A percentile compares a stretch with the other conserved stretches of the same genome.
Evolutionary conservation across 2,113 vertebrate species (phyloP).

Genomic region (Leptocoma aspasia): DNA sequence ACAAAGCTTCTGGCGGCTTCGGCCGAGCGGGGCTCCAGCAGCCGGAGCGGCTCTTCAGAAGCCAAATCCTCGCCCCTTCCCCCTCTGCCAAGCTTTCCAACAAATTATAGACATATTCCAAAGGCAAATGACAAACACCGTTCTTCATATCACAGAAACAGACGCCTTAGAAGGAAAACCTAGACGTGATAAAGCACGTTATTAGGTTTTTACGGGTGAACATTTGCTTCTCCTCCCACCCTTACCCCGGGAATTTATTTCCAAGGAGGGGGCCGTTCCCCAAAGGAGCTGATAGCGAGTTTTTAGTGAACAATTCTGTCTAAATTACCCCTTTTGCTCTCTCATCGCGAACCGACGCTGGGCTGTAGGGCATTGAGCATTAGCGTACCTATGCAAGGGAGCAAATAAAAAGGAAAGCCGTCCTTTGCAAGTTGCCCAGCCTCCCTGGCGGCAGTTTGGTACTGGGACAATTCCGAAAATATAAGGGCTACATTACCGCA

Average conservation of each 20-base stretch:
- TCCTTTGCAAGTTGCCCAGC: background rate
- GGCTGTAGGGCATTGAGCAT: background rate
- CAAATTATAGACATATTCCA: background rate
- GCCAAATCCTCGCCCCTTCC: background rate
- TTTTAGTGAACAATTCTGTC: background rate
- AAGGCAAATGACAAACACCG: background rate
- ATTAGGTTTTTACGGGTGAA: background rate
- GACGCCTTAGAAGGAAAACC: background rate
- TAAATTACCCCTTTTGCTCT: background rate
- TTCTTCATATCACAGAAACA: background rate
- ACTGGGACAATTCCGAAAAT: background rate
- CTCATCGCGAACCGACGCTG: accelerated
- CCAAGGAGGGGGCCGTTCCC: background rate
- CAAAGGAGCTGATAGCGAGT: background rate
- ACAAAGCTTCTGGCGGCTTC: background rate
- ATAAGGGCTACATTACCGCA: background rate
- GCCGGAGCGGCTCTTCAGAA: background rate
- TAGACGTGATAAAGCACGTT: background rate
- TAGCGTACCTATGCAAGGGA: background rate
- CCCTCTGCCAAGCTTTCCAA: background rate
- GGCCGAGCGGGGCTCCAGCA: background rate
- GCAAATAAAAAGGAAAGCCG: background rate
- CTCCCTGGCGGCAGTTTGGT: background rate
- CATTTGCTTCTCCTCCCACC: background rate
- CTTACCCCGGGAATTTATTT: background rate